Evolutionary conservation across 2,888 invertebrate genomes (phyloP), one percentile per base, ranked within the genome.

Genomic region (Eristalinus sepulchralis): DNA sequence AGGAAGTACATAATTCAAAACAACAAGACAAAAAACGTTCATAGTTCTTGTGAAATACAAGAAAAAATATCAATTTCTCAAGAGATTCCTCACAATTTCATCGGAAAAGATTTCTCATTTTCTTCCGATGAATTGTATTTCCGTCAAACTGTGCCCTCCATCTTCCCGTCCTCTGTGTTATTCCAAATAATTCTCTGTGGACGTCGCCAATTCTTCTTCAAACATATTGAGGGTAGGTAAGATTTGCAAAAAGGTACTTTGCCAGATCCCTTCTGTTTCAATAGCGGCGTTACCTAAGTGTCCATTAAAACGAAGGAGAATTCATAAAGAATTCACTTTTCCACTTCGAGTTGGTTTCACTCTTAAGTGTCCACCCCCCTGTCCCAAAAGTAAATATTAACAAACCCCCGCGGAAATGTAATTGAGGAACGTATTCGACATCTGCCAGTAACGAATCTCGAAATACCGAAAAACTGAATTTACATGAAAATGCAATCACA

Each of bases 391-490:
- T 47, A 47, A 47, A 47, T 47, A 47, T 47, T 17, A 47, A 17
- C 47, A 60, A 24, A 55, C 31, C 17, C 31, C 17, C n/a, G 36
- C 63, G 20, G 27, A 71, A 64, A 59, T 60, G 66, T 33, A 68
- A 68, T 53, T 66, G 36, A 67, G 39, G 75, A 57, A 63, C 75
- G 17, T 68, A 39, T 81, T 76, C 59, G 57, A 71, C 70, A 66
- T 66, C 24, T 70, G 20, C 47, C 62, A 55, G 77, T 72, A 72
- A 78, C 72, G 68, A 78, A 73, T 78, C 59, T 64, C 24, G 22
- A 82, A 72, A 76, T 53, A 67, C 67, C 1, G 36, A 67, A 72
- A 60, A 36, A 27, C 39, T 24, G 62, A 68, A 78, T 83, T 72
- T 64, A 66, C 71, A 82, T 76, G 34, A 36, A 73, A 78, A 73